Evolutionary conservation across 2,113 vertebrate species (phyloP).

Genomic region (Paedocypris sp.): DNA sequence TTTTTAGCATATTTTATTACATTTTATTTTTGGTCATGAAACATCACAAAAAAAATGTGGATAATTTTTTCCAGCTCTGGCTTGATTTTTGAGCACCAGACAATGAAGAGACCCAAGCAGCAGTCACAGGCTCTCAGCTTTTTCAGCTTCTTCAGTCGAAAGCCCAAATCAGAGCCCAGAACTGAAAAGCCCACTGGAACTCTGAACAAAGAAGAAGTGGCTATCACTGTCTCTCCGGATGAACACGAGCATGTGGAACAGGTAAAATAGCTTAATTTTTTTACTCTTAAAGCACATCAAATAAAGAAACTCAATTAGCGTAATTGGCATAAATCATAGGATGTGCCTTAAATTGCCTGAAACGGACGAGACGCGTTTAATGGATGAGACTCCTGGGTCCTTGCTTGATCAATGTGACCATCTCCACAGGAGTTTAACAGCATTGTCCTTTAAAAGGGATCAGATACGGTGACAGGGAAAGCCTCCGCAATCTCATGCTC

Average conservation of each 20-base stretch:
- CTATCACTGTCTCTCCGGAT: slow-evolving; percentile 49
- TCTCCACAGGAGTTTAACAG: too few species aligned
- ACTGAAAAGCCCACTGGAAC: slow-evolving; percentile 30
- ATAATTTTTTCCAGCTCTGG: slow-evolving; percentile 50
- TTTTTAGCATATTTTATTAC: too few species aligned
- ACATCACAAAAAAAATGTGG: slow-evolving; percentile 16
- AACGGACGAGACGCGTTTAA: too few species aligned
- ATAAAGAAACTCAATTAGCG: too few species aligned
- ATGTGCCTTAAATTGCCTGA: too few species aligned
- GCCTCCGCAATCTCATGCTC: too few species aligned
- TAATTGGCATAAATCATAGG: too few species aligned
- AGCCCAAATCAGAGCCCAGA: slow-evolving; percentile 59
- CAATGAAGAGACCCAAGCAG: slow-evolving; percentile 65
- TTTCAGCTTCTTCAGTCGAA: slow-evolving; percentile 62
- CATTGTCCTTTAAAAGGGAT: too few species aligned
- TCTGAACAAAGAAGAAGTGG: slow-evolving; percentile 44
- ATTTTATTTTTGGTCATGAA: too few species aligned
- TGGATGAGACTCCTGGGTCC: too few species aligned
- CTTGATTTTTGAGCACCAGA: slow-evolving; percentile 32
- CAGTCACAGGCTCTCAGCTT: slow-evolving; percentile 58
- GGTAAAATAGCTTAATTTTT: slow-evolving; percentile 37
- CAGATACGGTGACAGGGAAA: too few species aligned
- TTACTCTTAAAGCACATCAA: neutral
- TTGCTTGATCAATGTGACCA: too few species aligned
- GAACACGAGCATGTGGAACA: slow-evolving; percentile 45